These are phyloP conservation scores for Baccha elongata DNA, from an alignment of 2,888 invertebrate genomes.

Conservation along the genomic window DNA sequence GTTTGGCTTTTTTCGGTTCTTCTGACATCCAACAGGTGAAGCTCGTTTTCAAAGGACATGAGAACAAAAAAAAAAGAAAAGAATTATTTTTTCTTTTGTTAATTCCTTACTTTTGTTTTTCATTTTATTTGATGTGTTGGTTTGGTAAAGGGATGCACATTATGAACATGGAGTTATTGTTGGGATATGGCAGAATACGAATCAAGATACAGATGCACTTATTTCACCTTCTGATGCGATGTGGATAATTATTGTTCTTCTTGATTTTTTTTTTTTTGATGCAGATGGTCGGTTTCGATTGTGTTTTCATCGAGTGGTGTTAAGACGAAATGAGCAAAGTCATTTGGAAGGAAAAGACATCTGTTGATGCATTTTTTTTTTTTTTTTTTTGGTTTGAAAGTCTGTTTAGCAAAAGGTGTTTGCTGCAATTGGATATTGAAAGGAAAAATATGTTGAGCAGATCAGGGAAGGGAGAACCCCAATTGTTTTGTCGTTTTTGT, in stretches of 20 bases:
- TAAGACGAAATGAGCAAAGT: conserved; percentile 23
- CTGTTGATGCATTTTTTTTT: conserved; percentile 55
- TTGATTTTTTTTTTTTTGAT: neutral
- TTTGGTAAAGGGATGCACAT: conserved; percentile 33
- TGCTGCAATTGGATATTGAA: conserved; percentile 19
- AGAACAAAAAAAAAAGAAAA: neutral
- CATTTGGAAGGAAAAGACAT: conserved; percentile 30
- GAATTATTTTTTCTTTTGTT: neutral
- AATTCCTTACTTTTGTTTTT: neutral
- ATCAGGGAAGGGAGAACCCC: neutral
- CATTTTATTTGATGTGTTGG: conserved; percentile 1
- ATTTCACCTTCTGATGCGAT: neutral
- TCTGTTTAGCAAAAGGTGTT: conserved; percentile 32
- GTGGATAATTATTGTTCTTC: conserved; percentile 31
- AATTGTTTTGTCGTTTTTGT: neutral
- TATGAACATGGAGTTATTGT: conserved; percentile 16
- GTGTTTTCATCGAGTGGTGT: conserved; percentile 10
- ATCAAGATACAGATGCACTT: conserved; percentile 52
- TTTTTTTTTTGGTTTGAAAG: conserved; percentile 16
- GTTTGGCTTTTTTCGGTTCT: conserved; percentile 24
- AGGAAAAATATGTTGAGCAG: conserved; percentile 11
- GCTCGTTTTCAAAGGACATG: conserved; percentile 44
- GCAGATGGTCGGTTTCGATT: conserved; percentile 54
- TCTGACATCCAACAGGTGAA: conserved; percentile 56
- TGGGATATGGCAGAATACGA: conserved; percentile 46